Percentiles rank a stretch among this genome's conserved stretches.
These are phyloP conservation scores for Sthenelais limicola DNA, from an alignment of 2,888 invertebrate species.

Conservation along the genomic window DNA sequence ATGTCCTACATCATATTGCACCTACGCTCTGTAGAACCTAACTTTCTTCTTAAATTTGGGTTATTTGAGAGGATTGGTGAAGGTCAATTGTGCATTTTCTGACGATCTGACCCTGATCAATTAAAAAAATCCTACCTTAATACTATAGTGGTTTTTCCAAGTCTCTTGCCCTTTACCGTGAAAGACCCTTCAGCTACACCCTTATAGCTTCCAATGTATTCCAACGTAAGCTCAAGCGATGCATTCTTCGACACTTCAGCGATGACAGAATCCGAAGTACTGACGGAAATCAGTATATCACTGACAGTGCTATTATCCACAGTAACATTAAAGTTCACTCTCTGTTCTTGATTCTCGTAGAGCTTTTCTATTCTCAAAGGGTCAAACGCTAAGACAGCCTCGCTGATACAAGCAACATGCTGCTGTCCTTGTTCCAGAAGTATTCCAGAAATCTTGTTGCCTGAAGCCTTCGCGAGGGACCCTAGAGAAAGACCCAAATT, in stretches of 20 bases:
- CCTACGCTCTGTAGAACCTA: too few relatives aligned
- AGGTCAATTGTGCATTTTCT: not conserved
- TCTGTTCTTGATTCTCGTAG: not conserved
- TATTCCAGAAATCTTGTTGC: not conserved
- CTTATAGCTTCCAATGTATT: not conserved
- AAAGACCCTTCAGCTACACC: not conserved
- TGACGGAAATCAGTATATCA: not conserved
- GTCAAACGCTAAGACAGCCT: conserved; percentile 25
- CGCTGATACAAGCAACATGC: not conserved
- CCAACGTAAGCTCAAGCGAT: not conserved
- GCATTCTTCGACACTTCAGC: conserved; percentile 4
- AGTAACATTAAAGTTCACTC: conserved; percentile 14
- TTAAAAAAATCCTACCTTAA: not conserved
- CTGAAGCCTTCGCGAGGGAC: not conserved
- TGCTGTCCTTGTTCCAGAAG: not conserved
- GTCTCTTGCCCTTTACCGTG: not conserved
- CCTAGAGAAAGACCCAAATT: not conserved
- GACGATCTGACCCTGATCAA: not conserved
- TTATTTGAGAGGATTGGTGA: too few relatives aligned
- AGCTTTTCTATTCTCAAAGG: not conserved
- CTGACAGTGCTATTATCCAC: not conserved
- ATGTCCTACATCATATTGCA: too few relatives aligned
- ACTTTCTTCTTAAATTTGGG: too few relatives aligned
- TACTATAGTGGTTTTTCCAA: not conserved
- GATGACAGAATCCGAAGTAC: not conserved